phyloP scores from a whole-genome alignment of 2,888 invertebrate genomes.

The Scaptomyza reducta region DNA sequence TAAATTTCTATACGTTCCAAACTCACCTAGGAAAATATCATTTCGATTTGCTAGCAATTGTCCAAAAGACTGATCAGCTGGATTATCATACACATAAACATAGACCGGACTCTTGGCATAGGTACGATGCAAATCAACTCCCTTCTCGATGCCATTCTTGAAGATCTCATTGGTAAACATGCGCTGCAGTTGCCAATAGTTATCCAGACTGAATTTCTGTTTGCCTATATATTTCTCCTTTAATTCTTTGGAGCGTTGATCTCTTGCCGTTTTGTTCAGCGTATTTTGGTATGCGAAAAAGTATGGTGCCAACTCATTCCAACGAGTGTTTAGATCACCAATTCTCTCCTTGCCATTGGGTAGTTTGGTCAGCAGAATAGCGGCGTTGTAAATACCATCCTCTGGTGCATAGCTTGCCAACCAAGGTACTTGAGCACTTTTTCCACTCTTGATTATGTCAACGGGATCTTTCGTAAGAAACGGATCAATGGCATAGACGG shows the following conservation, averaged over 20 bases:
- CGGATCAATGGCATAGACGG: constrained; percentile 81
- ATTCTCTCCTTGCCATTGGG: constrained; percentile 33
- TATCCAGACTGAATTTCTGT: constrained; percentile 83
- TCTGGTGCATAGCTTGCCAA: constrained; percentile 86
- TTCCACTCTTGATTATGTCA: constrained; percentile 86
- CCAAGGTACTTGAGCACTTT: constrained; percentile 89
- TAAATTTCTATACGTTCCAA: constrained; percentile 85
- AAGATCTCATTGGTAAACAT: constrained; percentile 89
- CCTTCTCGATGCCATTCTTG: constrained; percentile 86
- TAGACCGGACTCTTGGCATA: constrained; percentile 34
- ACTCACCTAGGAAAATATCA: constrained; percentile 62
- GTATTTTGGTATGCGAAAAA: constrained; percentile 31
- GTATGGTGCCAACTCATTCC: constrained; percentile 40
- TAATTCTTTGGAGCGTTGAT: constrained; percentile 15
- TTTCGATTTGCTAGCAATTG: constrained; percentile 81
- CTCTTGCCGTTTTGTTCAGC: constrained; percentile 17
- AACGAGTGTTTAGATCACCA: constrained; percentile 32
- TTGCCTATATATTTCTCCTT: constrained; percentile 34
- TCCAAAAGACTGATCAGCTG: constrained; percentile 1
- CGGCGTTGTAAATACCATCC: constrained; percentile 34
- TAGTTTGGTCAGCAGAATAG: constrained; percentile 8
- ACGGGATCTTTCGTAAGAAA: constrained; percentile 84
- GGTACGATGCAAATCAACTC: constrained; percentile 84
- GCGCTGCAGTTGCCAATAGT: constrained; percentile 83
- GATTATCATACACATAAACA: constrained; percentile 86